These are phyloP conservation scores for Eristalis pertinax DNA, from an alignment of 2,888 invertebrate genomes.

Conservation along the genomic window DNA sequence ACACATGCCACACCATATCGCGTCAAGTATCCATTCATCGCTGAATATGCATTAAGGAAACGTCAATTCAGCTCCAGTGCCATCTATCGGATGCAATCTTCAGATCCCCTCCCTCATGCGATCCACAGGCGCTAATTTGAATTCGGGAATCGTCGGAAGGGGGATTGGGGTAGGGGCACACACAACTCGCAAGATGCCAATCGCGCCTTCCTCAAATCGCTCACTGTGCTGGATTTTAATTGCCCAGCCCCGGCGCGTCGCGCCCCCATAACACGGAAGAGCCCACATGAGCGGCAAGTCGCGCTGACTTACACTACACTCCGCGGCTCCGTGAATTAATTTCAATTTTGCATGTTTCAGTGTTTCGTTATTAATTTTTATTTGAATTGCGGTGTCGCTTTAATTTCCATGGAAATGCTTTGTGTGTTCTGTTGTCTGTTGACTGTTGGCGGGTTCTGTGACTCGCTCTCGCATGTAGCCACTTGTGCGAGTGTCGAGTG, in stretches of 20 bases:
- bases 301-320: background rate
- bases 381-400: constrained; percentile 71
- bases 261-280: background rate
- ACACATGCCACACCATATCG: background rate
- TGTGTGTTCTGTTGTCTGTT: constrained; percentile 5
- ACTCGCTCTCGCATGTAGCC: background rate
- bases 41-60: constrained; percentile 43
- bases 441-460: constrained; percentile 13
- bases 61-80: constrained; percentile 37
- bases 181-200: constrained; percentile 34
- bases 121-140: background rate
- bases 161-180: background rate
- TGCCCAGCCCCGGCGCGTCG: constrained; percentile 21
- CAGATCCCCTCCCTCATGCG: background rate
- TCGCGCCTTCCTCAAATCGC: constrained; percentile 63
- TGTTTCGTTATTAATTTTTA: constrained; percentile 73
- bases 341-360: constrained; percentile 81
- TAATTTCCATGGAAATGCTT: constrained; percentile 65
- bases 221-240: constrained; percentile 65
- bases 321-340: constrained; percentile 77
- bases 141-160: background rate
- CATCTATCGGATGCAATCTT: constrained; percentile 50
- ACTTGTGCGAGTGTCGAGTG: constrained; percentile 7
- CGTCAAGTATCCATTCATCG: background rate
- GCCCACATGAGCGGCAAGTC: background rate